These are phyloP conservation scores for Blastobasis adustella DNA, from an alignment of 2,888 invertebrate species.

Conservation along the genomic window DNA sequence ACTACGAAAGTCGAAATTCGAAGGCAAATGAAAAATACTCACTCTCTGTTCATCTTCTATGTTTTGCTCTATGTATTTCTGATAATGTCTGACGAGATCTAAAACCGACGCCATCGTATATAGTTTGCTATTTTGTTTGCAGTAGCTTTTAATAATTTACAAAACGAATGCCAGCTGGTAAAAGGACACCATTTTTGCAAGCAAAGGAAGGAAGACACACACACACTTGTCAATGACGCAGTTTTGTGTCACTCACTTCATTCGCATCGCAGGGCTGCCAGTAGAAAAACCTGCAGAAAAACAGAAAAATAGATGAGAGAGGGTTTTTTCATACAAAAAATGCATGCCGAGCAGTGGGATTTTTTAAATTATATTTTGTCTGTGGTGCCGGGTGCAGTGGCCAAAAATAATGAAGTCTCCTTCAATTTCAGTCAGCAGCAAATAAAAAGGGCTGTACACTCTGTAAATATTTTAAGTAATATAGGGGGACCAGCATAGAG, in stretches of 20 bases:
- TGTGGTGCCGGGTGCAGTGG: no score
- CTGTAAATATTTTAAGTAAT: no score
- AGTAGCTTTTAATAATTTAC: slow-evolving; percentile 30
- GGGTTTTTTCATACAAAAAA: no score
- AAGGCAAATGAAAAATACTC: slow-evolving; percentile 38
- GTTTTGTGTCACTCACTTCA: slow-evolving; percentile 8
- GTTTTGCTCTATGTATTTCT: slow-evolving; percentile 82
- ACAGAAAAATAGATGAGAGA: slow-evolving; percentile 30
- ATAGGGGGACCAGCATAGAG: no score
- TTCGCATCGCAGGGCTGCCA: no score
- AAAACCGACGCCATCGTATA: slow-evolving; percentile 64
- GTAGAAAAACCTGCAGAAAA: slow-evolving; percentile 18
- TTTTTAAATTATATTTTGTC: no score
- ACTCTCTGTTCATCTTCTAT: slow-evolving; percentile 80
- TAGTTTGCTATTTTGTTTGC: slow-evolving; percentile 25
- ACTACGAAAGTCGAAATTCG: neutral
- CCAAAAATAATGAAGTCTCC: no score
- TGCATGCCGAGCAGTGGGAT: no score
- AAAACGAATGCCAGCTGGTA: slow-evolving; percentile 63
- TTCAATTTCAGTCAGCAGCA: no score
- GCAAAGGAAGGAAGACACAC: neutral
- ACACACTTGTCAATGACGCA: neutral
- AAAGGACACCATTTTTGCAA: slow-evolving; percentile 64
- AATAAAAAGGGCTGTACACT: no score
- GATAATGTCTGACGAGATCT: slow-evolving; percentile 82